phyloP scores from a whole-genome alignment of 2,888 invertebrate species.

The Carterocephalus palaemon region DNA sequence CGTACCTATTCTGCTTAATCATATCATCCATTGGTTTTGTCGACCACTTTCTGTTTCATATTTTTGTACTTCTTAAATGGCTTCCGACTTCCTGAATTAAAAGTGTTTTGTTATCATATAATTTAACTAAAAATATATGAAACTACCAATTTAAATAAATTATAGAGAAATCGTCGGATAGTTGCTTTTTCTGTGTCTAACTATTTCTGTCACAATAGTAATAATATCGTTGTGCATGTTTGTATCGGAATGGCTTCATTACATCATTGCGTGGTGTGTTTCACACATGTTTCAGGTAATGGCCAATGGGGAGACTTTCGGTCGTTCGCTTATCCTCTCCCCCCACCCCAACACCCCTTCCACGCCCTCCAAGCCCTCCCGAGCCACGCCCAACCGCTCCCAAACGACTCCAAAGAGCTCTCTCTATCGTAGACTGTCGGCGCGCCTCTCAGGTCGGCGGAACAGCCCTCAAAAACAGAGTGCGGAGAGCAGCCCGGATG shows the following conservation, averaged over 20 bases:
- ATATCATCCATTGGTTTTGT: slow-evolving; percentile 10
- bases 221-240: slow-evolving; percentile 67
- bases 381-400: slow-evolving; percentile 61
- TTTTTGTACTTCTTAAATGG: slow-evolving; percentile 1
- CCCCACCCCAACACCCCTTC: slow-evolving; percentile 66
- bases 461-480: slow-evolving; percentile 44
- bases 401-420: slow-evolving; percentile 72
- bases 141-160: slow-evolving; percentile 4
- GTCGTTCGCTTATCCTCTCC: slow-evolving; percentile 80
- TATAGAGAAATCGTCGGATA: slow-evolving; percentile 16
- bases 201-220: slow-evolving; percentile 34
- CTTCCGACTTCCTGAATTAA: too few species aligned
- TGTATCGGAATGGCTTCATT: slow-evolving; percentile 78
- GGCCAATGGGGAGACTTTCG: slow-evolving; percentile 83
- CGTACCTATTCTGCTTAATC: slow-evolving; percentile 2
- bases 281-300: slow-evolving; percentile 84
- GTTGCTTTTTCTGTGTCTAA: slow-evolving; percentile 35
- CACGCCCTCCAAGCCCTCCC: slow-evolving; percentile 54
- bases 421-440: slow-evolving; percentile 70
- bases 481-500: slow-evolving; percentile 35
- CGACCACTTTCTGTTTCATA: slow-evolving; percentile 5
- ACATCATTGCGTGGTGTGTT: slow-evolving; percentile 80
- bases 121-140: background rate
- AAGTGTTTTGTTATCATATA: background rate
- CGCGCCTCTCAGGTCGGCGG: slow-evolving; percentile 67